phyloP scores from a whole-genome alignment of 2,888 invertebrate genomes.

The Ophion obscuratus region DNA sequence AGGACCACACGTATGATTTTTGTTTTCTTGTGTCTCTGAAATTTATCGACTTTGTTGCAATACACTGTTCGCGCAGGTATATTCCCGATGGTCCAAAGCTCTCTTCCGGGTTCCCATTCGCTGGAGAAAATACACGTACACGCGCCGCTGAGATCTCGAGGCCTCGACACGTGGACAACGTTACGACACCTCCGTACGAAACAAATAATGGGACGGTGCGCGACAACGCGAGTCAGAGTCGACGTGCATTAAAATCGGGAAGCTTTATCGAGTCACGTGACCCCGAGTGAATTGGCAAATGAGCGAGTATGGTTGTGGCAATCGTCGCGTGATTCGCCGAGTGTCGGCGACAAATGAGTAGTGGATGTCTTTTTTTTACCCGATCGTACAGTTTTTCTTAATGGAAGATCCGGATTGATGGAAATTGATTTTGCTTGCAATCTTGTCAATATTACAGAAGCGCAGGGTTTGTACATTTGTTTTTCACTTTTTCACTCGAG shows the following conservation, averaged over 20 bases:
- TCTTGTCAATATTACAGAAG: too few relatives aligned
- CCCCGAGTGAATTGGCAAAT: too few relatives aligned
- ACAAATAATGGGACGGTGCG: slow-evolving; percentile 12
- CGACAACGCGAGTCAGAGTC: slow-evolving; percentile 5
- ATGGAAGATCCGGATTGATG: too few relatives aligned
- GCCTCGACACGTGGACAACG: background rate
- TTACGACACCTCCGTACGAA: slow-evolving; percentile 16
- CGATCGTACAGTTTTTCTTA: too few relatives aligned
- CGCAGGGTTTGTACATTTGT: too few relatives aligned
- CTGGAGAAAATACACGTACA: slow-evolving; percentile 3
- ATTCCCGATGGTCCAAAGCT: slow-evolving; percentile 18
- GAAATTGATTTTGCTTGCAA: too few relatives aligned
- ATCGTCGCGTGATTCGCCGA: too few relatives aligned
- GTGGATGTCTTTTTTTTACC: too few relatives aligned
- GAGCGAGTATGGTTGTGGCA: too few relatives aligned
- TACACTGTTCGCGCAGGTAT: slow-evolving; percentile 30
- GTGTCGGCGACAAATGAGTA: too few relatives aligned
- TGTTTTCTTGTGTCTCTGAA: background rate
- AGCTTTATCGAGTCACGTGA: background rate
- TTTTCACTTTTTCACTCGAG: too few relatives aligned
- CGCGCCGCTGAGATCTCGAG: background rate
- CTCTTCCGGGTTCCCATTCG: slow-evolving; percentile 27
- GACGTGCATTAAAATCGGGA: background rate
- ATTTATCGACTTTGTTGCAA: slow-evolving; percentile 23
- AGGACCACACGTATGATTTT: slow-evolving; percentile 25